Evolutionary conservation across 2,888 invertebrate genomes (phyloP).

Genomic region (Melieria omissa): DNA sequence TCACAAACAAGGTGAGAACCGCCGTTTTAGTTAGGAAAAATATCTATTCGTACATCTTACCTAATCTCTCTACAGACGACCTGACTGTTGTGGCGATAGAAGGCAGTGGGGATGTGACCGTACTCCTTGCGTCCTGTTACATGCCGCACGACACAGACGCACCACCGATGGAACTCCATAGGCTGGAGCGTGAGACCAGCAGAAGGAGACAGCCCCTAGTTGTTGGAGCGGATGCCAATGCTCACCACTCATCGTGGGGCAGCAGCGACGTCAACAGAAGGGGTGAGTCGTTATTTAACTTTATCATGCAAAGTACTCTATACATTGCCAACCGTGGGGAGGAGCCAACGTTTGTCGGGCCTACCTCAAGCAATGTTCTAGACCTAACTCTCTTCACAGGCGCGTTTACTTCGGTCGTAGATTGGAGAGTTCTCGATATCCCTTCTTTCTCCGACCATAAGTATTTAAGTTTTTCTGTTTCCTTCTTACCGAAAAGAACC

Average conservation of each 20-base stretch:
- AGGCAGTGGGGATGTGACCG: neutral
- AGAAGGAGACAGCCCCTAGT: neutral
- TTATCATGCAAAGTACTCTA: neutral
- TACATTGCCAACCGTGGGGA: neutral
- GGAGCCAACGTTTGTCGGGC: neutral
- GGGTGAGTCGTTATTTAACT: conserved; percentile 1
- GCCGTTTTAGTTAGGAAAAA: too few species aligned
- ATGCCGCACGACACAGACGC: conserved; percentile 4
- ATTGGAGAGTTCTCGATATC: too few species aligned
- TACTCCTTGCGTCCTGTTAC: conserved; percentile 5
- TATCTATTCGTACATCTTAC: too few species aligned
- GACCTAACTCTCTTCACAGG: neutral
- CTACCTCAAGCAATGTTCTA: neutral
- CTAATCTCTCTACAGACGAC: too few species aligned
- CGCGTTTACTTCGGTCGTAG: too few species aligned
- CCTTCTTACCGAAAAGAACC: too few species aligned
- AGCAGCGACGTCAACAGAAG: conserved; percentile 4
- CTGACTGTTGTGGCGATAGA: neutral
- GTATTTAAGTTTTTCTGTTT: too few species aligned
- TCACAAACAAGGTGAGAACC: too few species aligned
- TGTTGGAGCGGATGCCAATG: conserved; percentile 1
- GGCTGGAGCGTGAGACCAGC: neutral
- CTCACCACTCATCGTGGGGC: neutral
- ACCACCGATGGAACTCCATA: neutral
- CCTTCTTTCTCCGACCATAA: neutral